phyloP scores from a whole-genome alignment of 2,797 vertebrate genomes.

The Brachyalestes nurse region DNA sequence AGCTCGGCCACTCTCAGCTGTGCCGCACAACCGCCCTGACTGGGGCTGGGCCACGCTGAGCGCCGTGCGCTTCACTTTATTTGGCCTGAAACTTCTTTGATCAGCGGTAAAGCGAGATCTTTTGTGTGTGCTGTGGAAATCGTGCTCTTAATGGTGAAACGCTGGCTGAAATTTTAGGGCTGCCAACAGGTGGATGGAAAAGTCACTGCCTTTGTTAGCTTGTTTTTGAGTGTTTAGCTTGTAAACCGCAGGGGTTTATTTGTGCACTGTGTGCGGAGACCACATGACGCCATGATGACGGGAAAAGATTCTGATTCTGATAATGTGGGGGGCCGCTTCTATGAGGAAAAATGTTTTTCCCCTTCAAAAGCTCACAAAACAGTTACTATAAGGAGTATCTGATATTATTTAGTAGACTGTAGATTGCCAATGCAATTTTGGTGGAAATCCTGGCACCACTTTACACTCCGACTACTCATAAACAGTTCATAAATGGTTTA shows the following conservation, averaged over 20 bases:
- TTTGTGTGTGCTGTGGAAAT: background rate
- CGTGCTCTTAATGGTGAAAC: background rate
- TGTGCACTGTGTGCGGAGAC: background rate
- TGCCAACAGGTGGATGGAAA: constrained; percentile 3
- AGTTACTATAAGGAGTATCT: too few relatives aligned
- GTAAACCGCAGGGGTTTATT: background rate
- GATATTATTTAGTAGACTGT: too few relatives aligned
- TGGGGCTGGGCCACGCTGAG: background rate
- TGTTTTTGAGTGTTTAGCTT: background rate
- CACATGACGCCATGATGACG: background rate
- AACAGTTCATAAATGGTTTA: too few relatives aligned
- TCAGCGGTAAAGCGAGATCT: background rate
- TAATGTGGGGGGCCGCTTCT: too few relatives aligned
- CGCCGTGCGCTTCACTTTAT: background rate
- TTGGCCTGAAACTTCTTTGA: constrained; percentile 11
- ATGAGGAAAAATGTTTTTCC: too few relatives aligned
- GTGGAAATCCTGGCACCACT: too few relatives aligned
- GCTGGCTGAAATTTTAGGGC: background rate
- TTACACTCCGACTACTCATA: too few relatives aligned
- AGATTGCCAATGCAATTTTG: too few relatives aligned
- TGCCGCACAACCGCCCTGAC: background rate
- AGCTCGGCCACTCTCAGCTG: constrained; percentile 4
- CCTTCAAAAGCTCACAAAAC: too few relatives aligned
- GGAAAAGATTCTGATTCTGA: background rate
- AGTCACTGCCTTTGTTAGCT: background rate